Base-by-base conservation (phyloP, 1,140 invertebrate species). In the Drosophila varians region DNA sequence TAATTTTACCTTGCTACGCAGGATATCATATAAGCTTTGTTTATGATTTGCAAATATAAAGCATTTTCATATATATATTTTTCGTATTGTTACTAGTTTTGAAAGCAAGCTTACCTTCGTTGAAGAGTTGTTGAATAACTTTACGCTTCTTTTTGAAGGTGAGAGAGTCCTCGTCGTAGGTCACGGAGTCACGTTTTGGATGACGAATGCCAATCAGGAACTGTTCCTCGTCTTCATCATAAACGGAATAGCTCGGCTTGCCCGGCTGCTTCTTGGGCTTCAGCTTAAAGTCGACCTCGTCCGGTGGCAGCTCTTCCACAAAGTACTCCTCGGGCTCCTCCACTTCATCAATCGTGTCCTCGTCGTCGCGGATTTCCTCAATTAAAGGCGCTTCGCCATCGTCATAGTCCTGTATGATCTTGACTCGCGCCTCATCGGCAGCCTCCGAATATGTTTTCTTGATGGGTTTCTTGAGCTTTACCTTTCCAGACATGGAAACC, bases 401-500 rank as follows among this genome's bases (percentile, higher is more conserved):
- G 65, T 95, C 94, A 62, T 94, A 92, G 91, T 95, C 94, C 91
- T 95, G 92, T 54, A 94, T 93, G 58, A 96, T 94, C 89, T 93
- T 93, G 18, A 96, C 95, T 2, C 94, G 94, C 57, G 94, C 93
- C 92, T 96, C 94, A 31, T 94, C 93, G 14, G 93, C 92, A 91
- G 95, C 95, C 92, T 96, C 95, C 6, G 92, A 93, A 90, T 94
- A 96, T 5, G 95, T 96, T 54, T 93, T 93, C 87, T 93, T 94
- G n/a, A 89, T 53, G 34, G 94, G 95, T 75, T 94, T 91, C 68
- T 93, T 96, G n/a, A 96, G 66, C 92, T 95, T 95, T 3, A 96
- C 94, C 92, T 96, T 96, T 57, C 95, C 95, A 8, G 95, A 94
- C 94, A 97, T 95, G 4, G 95, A 96, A 65, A 97, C 95, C 91